phyloP scores from a whole-genome alignment of 2,888 invertebrate genomes.

The Macrosiphum euphorbiae region DNA sequence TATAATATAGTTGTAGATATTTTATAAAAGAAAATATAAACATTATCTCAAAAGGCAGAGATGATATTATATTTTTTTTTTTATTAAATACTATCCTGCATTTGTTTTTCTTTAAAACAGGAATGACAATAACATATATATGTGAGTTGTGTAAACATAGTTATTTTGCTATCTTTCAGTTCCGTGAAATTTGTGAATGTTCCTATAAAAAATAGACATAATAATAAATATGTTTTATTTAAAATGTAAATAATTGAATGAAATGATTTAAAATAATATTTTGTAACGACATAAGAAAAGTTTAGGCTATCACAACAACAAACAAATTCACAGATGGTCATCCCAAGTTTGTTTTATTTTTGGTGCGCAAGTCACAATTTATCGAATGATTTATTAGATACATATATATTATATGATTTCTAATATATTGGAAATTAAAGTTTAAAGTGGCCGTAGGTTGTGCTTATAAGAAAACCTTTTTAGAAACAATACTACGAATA shows the following conservation, averaged over 20 bases:
- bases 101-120: background rate
- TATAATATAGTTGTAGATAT: background rate
- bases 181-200: background rate
- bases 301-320: background rate
- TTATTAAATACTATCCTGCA: background rate
- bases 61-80: background rate
- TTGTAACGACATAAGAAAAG: background rate
- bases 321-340: constrained; percentile 22
- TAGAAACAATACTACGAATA: background rate
- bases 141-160: background rate
- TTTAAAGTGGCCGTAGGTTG: background rate
- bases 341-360: constrained; percentile 2
- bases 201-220: background rate
- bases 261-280: background rate
- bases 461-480: background rate
- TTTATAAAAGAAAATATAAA: background rate
- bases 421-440: constrained; percentile 16
- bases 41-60: background rate
- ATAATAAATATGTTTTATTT: background rate
- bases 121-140: background rate
- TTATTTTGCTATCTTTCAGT: background rate
- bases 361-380: background rate
- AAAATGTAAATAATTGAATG: background rate
- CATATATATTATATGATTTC: background rate
- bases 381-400: constrained; percentile 23